These are phyloP conservation scores for Erebia palarica DNA, from an alignment of 2,888 invertebrate species.

Conservation along the genomic window DNA sequence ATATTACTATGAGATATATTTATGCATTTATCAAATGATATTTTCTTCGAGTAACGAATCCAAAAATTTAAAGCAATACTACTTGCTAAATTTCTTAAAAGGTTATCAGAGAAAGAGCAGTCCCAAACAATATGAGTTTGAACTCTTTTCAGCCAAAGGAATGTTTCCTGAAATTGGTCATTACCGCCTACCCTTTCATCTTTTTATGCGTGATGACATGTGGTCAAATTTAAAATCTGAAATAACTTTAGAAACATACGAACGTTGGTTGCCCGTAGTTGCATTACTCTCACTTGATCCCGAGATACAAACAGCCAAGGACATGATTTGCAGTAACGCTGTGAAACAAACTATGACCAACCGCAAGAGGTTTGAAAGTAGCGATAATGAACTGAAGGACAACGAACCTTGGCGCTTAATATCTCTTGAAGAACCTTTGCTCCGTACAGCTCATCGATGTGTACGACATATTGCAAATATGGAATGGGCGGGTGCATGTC, in stretches of 20 bases:
- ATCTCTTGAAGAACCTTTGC: conserved; percentile 69
- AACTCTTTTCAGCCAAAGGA: conserved; percentile 75
- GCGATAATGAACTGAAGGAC: conserved; percentile 56
- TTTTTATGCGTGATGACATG: conserved; percentile 76
- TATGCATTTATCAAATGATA: conserved; percentile 70
- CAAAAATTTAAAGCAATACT: conserved; percentile 67
- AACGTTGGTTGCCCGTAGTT: conserved; percentile 73
- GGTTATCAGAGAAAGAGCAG: conserved; percentile 68
- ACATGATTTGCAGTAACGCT: conserved; percentile 80
- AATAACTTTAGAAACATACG: conserved; percentile 77
- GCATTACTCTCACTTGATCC: conserved; percentile 67
- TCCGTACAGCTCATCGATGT: conserved; percentile 75
- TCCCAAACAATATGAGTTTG: conserved; percentile 77
- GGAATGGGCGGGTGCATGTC: conserved; percentile 81
- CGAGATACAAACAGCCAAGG: conserved; percentile 72
- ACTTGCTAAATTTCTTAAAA: conserved; percentile 71
- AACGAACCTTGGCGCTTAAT: conserved; percentile 70
- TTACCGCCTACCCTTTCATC: conserved; percentile 74
- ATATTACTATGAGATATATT: conserved; percentile 75
- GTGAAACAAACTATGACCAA: conserved; percentile 79
- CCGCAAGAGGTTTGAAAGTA: conserved; percentile 59
- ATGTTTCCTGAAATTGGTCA: conserved; percentile 78
- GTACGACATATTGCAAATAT: conserved; percentile 76
- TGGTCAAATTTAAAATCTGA: conserved; percentile 79
- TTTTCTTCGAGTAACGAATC: conserved; percentile 57